Conservation (phyloP, 2,888 invertebrate genomes). For the Drosophila nr. perissopoda region DNA sequence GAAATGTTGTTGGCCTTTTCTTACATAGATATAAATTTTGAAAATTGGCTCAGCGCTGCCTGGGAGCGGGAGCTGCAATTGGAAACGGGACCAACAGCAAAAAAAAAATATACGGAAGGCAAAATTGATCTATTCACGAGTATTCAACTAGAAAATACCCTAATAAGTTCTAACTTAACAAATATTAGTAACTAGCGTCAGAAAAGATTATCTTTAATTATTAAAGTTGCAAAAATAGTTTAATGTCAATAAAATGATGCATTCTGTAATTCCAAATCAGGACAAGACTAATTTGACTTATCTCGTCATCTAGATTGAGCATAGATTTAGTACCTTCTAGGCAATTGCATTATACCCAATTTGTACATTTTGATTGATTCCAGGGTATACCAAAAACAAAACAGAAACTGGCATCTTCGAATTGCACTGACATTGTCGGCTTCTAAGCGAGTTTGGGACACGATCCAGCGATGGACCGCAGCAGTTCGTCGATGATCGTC, state of each 20-base stretch:
- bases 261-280: neutral
- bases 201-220: neutral
- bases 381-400: neutral
- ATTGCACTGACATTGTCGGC: conserved; percentile 48
- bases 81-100: conserved; percentile 45
- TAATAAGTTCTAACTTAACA: neutral
- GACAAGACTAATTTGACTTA: neutral
- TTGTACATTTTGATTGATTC: neutral
- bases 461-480: conserved; percentile 35
- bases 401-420: conserved; percentile 27
- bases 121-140: neutral
- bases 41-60: conserved; percentile 70
- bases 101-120: neutral
- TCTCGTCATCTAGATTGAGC: neutral
- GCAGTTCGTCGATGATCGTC: conserved; percentile 35
- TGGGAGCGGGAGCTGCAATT: conserved; percentile 50
- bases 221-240: neutral
- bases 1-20: conserved; percentile 66
- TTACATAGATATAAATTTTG: conserved; percentile 74
- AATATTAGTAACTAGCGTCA: neutral
- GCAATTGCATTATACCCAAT: neutral
- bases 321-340: neutral
- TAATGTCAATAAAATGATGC: neutral
- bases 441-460: conserved; percentile 71
- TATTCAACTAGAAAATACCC: neutral